Evolutionary conservation across 2,888 invertebrate genomes (phyloP).

Genomic region (Drosophila pseudotalamancana): DNA sequence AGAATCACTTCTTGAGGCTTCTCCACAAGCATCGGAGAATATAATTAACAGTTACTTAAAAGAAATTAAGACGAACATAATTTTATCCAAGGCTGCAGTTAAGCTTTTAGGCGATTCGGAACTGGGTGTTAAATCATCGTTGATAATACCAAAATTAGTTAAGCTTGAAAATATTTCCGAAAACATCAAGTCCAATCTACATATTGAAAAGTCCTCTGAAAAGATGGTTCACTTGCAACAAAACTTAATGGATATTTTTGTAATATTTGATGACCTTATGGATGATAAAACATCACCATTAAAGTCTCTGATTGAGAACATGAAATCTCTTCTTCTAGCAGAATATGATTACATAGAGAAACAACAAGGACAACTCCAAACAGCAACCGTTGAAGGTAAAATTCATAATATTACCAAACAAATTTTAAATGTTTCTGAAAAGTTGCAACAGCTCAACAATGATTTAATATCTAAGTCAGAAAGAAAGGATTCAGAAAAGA

Average conservation of each 20-base stretch:
- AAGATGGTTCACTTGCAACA: slow-evolving; percentile 74
- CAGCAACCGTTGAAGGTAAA: slow-evolving; percentile 31
- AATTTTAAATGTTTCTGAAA: slow-evolving; percentile 39
- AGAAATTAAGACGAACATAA: slow-evolving; percentile 47
- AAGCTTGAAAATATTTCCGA: slow-evolving; percentile 45
- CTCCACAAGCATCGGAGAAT: slow-evolving; percentile 36
- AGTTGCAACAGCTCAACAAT: slow-evolving; percentile 23
- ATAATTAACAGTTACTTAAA: slow-evolving; percentile 31
- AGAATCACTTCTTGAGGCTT: slow-evolving; percentile 36
- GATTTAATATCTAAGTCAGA: background rate
- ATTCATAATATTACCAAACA: slow-evolving; percentile 36
- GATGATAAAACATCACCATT: slow-evolving; percentile 34
- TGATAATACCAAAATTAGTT: slow-evolving; percentile 42
- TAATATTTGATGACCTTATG: slow-evolving; percentile 69
- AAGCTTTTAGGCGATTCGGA: slow-evolving; percentile 35
- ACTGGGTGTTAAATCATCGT: slow-evolving; percentile 35
- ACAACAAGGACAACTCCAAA: slow-evolving; percentile 23
- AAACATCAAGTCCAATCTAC: slow-evolving; percentile 21
- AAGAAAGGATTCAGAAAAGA: background rate
- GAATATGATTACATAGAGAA: slow-evolving; percentile 63
- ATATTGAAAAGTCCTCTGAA: slow-evolving; percentile 64
- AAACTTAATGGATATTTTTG: slow-evolving; percentile 76
- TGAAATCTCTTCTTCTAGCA: slow-evolving; percentile 39
- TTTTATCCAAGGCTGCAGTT: slow-evolving; percentile 36
- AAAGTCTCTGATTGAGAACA: slow-evolving; percentile 41